These are phyloP conservation scores for Ceryle rudis DNA, from an alignment of 2,797 vertebrate species.

Conservation along the genomic window DNA sequence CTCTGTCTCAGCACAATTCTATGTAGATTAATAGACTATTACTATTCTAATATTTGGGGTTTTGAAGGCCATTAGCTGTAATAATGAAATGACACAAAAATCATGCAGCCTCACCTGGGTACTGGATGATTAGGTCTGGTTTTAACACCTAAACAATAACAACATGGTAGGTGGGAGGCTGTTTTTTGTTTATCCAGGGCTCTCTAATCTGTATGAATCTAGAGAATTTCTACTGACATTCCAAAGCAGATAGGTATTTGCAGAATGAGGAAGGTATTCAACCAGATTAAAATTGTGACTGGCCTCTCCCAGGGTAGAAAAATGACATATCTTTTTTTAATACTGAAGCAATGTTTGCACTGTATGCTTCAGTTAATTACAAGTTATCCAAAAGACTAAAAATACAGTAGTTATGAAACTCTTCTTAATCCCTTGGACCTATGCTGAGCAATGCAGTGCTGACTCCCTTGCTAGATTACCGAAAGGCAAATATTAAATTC, in stretches of 20 bases:
- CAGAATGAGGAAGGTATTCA: neutral
- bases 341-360: neutral
- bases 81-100: neutral
- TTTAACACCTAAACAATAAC: neutral
- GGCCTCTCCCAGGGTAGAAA: neutral
- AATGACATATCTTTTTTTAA: neutral
- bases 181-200: neutral
- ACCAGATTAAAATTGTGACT: neutral
- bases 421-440: slow-evolving; percentile 10
- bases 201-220: neutral
- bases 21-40: neutral
- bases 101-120: neutral
- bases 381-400: neutral
- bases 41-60: neutral
- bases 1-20: neutral
- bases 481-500: slow-evolving; percentile 48
- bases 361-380: neutral
- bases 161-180: neutral
- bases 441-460: neutral
- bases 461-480: slow-evolving; percentile 1
- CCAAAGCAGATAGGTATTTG: neutral
- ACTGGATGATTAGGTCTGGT: neutral
- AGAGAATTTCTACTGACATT: neutral
- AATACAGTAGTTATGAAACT: neutral
- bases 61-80: neutral